These are phyloP conservation scores for Ictalurus punctatus DNA, from an alignment of 2,113 vertebrate genomes.

Conservation along the genomic window DNA sequence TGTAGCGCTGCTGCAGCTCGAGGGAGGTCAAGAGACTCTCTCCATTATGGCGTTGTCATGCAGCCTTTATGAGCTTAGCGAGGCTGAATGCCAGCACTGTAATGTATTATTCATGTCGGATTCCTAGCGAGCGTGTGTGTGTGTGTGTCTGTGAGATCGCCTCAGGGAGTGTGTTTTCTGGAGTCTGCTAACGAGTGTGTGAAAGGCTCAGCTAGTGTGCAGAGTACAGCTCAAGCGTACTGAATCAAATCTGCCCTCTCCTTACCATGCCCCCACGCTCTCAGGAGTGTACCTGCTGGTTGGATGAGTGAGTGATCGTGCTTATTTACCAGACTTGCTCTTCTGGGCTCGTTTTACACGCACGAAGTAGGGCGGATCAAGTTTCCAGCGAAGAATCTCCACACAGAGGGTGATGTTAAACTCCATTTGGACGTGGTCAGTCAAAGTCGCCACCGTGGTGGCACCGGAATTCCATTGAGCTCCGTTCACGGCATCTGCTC, in stretches of 20 bases:
- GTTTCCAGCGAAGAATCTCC: neutral
- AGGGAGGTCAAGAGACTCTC: constrained; percentile 75
- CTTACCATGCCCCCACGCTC: neutral
- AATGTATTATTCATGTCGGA: constrained; percentile 77
- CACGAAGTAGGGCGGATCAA: constrained; percentile 7
- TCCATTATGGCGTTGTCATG: constrained; percentile 78
- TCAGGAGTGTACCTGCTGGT: constrained; percentile 10
- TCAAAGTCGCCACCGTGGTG: constrained; percentile 9
- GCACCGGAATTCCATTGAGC: constrained; percentile 26
- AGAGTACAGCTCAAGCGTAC: constrained; percentile 15
- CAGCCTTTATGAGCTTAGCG: constrained; percentile 70
- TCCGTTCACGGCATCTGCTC: neutral
- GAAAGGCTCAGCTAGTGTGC: constrained; percentile 36
- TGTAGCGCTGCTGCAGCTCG: constrained; percentile 62
- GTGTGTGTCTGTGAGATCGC: constrained; percentile 44
- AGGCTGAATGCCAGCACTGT: constrained; percentile 66
- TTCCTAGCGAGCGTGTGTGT: constrained; percentile 54
- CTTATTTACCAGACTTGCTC: constrained; percentile 4
- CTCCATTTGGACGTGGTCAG: constrained; percentile 8
- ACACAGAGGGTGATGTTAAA: neutral
- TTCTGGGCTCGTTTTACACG: neutral
- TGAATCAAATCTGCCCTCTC: constrained; percentile 42
- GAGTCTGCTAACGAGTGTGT: constrained; percentile 44
- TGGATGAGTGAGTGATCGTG: neutral
- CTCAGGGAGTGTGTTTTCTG: constrained; percentile 48